Conservation (phyloP, 1,140 invertebrate species). For the Temnothorax longispinosus region DNA sequence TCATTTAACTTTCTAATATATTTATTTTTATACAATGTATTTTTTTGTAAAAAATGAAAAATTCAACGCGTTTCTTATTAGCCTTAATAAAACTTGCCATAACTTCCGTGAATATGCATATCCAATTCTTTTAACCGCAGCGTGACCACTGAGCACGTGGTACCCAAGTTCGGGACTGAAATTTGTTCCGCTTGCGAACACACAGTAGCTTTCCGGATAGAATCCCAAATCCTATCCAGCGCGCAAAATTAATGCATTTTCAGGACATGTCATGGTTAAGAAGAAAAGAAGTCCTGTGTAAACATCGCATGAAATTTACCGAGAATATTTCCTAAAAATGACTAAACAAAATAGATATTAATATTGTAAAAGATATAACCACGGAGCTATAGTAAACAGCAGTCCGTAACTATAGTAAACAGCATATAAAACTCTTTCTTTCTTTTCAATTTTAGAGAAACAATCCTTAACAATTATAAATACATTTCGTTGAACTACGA, state of each 20-base stretch:
- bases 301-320: conserved; percentile 52
- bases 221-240: conserved; percentile 71
- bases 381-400: too few species aligned
- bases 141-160: conserved; percentile 26
- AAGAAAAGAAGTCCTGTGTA: conserved; percentile 77
- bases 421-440: not conserved
- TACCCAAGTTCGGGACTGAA: not conserved
- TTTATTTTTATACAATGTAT: not conserved
- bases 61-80: not conserved
- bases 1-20: not conserved
- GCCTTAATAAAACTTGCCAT: conserved; percentile 12
- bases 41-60: not conserved
- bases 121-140: conserved; percentile 24
- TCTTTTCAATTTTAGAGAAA: not conserved
- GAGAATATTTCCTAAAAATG: not conserved
- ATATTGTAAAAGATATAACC: not conserved
- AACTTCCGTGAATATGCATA: conserved; percentile 20
- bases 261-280: conserved; percentile 78
- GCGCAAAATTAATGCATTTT: conserved; percentile 81
- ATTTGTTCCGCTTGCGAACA: conserved; percentile 35
- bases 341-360: not conserved
- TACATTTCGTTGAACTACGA: not conserved
- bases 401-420: not conserved
- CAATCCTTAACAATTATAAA: not conserved
- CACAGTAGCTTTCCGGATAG: conserved; percentile 53